phyloP scores from a whole-genome alignment of 2,888 invertebrate species.

The Platycheirus rosarum region DNA sequence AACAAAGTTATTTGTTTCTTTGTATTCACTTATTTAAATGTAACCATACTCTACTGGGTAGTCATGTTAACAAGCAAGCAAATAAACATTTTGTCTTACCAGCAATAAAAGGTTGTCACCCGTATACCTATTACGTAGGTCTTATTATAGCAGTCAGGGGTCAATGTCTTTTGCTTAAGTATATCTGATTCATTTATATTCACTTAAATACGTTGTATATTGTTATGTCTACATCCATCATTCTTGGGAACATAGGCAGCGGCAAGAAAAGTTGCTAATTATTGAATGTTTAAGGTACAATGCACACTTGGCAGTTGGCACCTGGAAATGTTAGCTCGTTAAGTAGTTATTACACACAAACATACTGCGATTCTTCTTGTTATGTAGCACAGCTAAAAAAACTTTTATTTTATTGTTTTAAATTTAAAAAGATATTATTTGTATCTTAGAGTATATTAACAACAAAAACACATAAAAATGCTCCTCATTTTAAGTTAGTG shows the following conservation, averaged over 20 bases:
- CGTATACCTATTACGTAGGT: conserved; percentile 6
- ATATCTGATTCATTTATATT: conserved; percentile 12
- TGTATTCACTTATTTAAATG: too few relatives aligned
- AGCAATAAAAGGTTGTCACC: conserved; percentile 9
- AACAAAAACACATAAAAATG: too few relatives aligned
- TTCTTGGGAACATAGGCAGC: conserved; percentile 23
- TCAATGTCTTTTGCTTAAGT: conserved; percentile 35
- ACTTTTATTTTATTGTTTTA: too few relatives aligned
- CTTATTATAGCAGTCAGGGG: conserved; percentile 8
- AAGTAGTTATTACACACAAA: conserved; percentile 10
- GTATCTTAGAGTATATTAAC: too few relatives aligned
- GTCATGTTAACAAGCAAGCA: not conserved
- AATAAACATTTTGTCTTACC: conserved; percentile 20
- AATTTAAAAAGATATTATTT: too few relatives aligned
- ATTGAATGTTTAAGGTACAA: conserved; percentile 25
- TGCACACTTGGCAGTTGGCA: too few relatives aligned
- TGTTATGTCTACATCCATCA: conserved; percentile 27
- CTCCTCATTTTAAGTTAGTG: too few relatives aligned
- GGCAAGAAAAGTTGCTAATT: conserved; percentile 46
- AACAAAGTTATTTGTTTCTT: too few relatives aligned
- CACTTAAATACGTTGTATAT: conserved; percentile 34
- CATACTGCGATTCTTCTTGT: not conserved
- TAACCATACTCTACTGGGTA: not conserved
- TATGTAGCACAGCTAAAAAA: too few relatives aligned
- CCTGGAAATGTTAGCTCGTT: too few relatives aligned